These are phyloP conservation scores for Echinometra lucunter DNA, from an alignment of 53 echinoderm and acorn worm species.

Conservation along the genomic window DNA sequence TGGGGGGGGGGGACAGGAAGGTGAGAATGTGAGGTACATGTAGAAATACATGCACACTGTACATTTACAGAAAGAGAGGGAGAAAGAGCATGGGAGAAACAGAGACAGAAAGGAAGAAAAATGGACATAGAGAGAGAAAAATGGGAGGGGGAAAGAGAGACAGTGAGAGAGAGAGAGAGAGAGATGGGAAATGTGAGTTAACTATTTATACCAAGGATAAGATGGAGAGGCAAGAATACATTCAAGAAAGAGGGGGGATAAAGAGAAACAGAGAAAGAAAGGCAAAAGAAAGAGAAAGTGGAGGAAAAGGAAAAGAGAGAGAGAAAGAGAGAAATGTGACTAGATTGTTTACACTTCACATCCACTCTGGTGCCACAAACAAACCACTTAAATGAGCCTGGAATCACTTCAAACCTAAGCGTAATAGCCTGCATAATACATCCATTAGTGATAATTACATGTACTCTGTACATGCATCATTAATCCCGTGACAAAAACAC, in stretches of 20 bases:
- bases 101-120: background rate
- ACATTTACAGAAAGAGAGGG: background rate
- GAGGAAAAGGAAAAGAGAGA: background rate
- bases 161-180: background rate
- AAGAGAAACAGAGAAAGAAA: background rate
- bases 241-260: background rate
- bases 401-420: background rate
- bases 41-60: background rate
- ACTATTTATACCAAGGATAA: background rate
- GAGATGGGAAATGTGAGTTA: background rate
- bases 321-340: background rate
- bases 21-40: background rate
- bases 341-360: background rate
- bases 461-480: constrained; percentile 21
- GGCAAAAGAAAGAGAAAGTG: background rate
- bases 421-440: background rate
- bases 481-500: background rate
- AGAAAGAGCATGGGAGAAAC: background rate
- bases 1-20: background rate
- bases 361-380: constrained; percentile 38
- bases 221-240: background rate
- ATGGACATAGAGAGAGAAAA: no score
- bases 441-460: constrained; percentile 23
- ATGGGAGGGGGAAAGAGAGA: background rate
- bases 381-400: constrained; percentile 15